These are phyloP conservation scores for Nasonia oneida DNA, from an alignment of 2,888 invertebrate species.

Conservation along the genomic window DNA sequence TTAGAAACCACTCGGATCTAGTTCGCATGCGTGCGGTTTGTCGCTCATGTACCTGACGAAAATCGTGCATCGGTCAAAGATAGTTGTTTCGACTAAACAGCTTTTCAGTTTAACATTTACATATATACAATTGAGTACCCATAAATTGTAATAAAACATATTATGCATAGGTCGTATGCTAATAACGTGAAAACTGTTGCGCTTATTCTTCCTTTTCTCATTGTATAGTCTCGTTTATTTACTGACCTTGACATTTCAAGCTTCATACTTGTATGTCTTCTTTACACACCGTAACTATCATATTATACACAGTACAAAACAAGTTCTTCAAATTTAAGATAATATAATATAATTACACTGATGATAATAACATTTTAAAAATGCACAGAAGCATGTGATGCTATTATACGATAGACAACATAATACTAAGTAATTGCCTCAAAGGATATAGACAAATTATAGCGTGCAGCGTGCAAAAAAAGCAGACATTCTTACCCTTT, in stretches of 20 bases:
- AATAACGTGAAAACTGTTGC: neutral
- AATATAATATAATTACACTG: slow-evolving; percentile 39
- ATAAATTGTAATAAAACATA: neutral
- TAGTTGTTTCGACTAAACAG: slow-evolving; percentile 32
- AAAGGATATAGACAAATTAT: slow-evolving; percentile 21
- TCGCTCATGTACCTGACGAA: slow-evolving; percentile 91
- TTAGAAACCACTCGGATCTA: slow-evolving; percentile 98
- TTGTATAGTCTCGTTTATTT: neutral
- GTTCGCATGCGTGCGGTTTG: slow-evolving; percentile 98
- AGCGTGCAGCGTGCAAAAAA: slow-evolving; percentile 58
- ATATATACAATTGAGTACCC: slow-evolving; percentile 29
- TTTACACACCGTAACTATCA: slow-evolving; percentile 54
- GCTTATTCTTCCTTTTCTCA: slow-evolving; percentile 5
- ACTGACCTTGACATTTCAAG: slow-evolving; percentile 42
- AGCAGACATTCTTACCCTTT: slow-evolving; percentile 24
- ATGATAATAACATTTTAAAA: neutral
- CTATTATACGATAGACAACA: slow-evolving; percentile 6
- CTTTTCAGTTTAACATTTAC: slow-evolving; percentile 40
- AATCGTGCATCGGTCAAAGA: slow-evolving; percentile 54
- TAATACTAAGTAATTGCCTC: slow-evolving; percentile 19
- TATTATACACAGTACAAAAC: slow-evolving; percentile 41
- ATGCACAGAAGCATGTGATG: slow-evolving; percentile 21
- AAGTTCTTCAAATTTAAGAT: slow-evolving; percentile 34
- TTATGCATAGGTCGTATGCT: neutral
- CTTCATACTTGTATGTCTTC: slow-evolving; percentile 6